These are phyloP conservation scores for Hipposideros larvatus DNA, from an alignment of 2,797 vertebrate genomes.

Conservation along the genomic window DNA sequence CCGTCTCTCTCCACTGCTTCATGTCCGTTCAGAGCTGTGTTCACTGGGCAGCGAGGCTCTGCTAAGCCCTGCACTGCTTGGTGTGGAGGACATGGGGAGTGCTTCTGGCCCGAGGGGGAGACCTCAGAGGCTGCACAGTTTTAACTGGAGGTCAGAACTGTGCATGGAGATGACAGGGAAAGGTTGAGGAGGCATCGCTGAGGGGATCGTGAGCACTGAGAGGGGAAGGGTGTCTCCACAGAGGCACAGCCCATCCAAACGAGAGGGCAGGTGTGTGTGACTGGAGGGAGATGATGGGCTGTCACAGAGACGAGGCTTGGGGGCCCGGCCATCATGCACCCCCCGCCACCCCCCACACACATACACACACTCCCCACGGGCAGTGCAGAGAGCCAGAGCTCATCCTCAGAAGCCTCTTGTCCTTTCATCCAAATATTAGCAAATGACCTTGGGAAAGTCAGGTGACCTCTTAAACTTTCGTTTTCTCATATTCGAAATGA, in stretches of 20 bases:
- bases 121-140: no score
- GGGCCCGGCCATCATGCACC: not conserved
- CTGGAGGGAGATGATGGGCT: not conserved
- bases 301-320: not conserved
- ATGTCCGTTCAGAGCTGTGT: not conserved
- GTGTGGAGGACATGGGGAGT: not conserved
- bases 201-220: rapidly evolving
- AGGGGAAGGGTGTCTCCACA: rapidly evolving
- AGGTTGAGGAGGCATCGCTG: not conserved
- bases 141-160: not conserved
- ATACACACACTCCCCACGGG: not conserved
- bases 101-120: rapidly evolving
- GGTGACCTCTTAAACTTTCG: not conserved
- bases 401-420: not conserved
- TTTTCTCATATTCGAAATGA: not conserved
- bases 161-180: not conserved
- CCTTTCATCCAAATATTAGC: not conserved
- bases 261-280: not conserved
- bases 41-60: rapidly evolving
- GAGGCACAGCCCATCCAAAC: rapidly evolving
- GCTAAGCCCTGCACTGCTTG: rapidly evolving
- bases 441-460: not conserved
- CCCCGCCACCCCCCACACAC: no score
- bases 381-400: not conserved
- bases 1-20: not conserved